Conservation (phyloP, 2,113 vertebrate species). For the Atrichornis clamosus region DNA sequence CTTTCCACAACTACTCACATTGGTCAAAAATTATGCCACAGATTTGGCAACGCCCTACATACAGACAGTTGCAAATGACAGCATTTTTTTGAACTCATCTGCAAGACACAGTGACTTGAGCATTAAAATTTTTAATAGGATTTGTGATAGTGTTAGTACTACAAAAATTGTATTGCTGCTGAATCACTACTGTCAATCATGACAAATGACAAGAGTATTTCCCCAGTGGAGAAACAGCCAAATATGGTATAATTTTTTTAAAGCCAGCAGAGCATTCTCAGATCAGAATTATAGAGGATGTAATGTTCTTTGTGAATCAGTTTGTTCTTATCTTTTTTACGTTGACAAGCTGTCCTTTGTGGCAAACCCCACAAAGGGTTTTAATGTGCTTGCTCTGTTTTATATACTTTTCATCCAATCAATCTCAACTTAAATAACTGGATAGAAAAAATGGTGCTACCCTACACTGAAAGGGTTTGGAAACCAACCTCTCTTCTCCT, state of each 20-base stretch:
- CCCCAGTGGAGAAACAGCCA: not conserved
- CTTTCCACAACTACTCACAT: not conserved
- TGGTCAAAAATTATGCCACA: not conserved
- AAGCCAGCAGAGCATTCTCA: not conserved
- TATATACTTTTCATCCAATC: not conserved
- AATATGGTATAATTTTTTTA: not conserved
- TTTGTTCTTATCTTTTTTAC: not conserved
- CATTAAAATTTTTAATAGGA: not conserved
- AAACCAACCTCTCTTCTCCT: not conserved
- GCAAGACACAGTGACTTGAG: not conserved
- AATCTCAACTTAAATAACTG: not conserved
- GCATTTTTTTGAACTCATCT: not conserved
- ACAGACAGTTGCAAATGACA: not conserved
- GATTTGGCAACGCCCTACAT: not conserved
- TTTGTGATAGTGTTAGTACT: too few species aligned
- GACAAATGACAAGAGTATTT: not conserved
- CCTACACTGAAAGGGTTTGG: not conserved
- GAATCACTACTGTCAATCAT: not conserved
- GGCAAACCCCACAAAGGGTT: not conserved
- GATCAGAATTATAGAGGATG: not conserved
- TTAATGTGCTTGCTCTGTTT: not conserved
- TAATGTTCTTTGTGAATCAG: not conserved
- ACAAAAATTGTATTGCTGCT: not conserved
- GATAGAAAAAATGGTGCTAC: not conserved
- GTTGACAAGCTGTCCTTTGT: not conserved